Base-by-base conservation (phyloP, 2,888 invertebrate species). In the Timema cristinae region DNA sequence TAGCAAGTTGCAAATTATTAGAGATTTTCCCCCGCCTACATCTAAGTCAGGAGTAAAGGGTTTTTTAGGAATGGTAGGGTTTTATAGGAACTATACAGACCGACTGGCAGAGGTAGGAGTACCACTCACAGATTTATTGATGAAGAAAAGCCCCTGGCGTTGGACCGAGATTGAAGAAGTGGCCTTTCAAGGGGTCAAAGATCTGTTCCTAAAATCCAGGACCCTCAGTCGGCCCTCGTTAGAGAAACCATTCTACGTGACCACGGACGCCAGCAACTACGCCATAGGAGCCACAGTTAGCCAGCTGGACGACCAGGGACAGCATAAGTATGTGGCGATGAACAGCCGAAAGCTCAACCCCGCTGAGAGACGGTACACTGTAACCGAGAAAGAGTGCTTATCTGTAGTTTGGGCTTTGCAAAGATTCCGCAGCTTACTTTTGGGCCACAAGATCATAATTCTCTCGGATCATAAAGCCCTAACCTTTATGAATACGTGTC, bases 221-320 rank as follows among this genome's bases (percentile, higher is more conserved):
- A 73, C 75, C 6, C 54, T 77, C 0, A 67, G 73, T 7, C 75
- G 75, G 48, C 76, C 76, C 1, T 72, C 76, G 61, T 76, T 76
- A 67, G 67, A 47, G 5, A 16, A 59, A 48, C 73, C 72, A 7
- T 77, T 76, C 47, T 47, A 70, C 0, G 49, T 75, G 1, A 66
- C 72, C 7, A 70, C 72, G 47, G 77, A 77, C 70, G 77, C 77
- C 0, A 73, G 72, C 7, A 72, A 76, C 71, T 51, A 47, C 10
- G 78, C 75, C 13, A 54, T 75, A 8, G 76, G 75, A 8, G 73
- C 74, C 0, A 72, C 73, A 4, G 54, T 74, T 9, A 67, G 61
- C 47, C 76, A 68, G 8, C 7, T 48, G 7, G 50, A 48, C 49
- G 67, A 67, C 10, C 6, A n/a, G 8, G 67, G 67, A 15, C 9